phyloP scores from a whole-genome alignment of 2,888 invertebrate species.

The Heteromyza rotundicornis region DNA sequence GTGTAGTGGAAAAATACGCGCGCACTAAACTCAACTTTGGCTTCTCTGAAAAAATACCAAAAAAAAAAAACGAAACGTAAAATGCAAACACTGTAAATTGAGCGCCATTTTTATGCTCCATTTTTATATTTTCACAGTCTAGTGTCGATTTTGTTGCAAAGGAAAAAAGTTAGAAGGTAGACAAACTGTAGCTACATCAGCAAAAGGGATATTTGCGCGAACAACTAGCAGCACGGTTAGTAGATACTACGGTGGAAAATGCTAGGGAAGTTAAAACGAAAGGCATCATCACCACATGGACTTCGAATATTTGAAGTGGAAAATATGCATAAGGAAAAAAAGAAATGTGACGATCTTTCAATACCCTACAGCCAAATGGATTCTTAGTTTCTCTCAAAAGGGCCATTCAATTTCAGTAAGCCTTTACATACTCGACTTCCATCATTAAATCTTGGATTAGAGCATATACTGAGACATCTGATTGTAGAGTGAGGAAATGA shows the following conservation, averaged over 20 bases:
- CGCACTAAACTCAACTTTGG: background rate
- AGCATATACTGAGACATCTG: too few relatives aligned
- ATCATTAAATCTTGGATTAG: too few relatives aligned
- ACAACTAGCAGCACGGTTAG: too few relatives aligned
- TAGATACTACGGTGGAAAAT: too few relatives aligned
- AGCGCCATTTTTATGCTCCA: conserved; percentile 41
- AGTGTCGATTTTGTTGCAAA: conserved; percentile 39
- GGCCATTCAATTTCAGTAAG: background rate
- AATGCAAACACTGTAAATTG: conserved; percentile 38
- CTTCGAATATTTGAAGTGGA: background rate
- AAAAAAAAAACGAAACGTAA: conserved; percentile 1
- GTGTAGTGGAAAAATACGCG: background rate
- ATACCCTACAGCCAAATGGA: too few relatives aligned
- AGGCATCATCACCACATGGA: background rate
- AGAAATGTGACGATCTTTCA: too few relatives aligned
- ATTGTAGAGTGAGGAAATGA: too few relatives aligned
- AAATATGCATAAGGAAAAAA: too few relatives aligned
- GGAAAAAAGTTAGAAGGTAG: background rate
- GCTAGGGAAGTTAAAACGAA: too few relatives aligned
- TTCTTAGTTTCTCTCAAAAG: background rate
- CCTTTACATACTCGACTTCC: background rate
- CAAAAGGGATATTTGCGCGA: background rate
- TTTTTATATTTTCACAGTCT: conserved; percentile 26
- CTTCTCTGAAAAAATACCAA: background rate
- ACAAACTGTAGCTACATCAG: background rate